A percentile compares a stretch with the other conserved stretches of the same genome.
Conservation (phyloP, 1,140 invertebrate species). For the Cherax quadricarinatus region DNA sequence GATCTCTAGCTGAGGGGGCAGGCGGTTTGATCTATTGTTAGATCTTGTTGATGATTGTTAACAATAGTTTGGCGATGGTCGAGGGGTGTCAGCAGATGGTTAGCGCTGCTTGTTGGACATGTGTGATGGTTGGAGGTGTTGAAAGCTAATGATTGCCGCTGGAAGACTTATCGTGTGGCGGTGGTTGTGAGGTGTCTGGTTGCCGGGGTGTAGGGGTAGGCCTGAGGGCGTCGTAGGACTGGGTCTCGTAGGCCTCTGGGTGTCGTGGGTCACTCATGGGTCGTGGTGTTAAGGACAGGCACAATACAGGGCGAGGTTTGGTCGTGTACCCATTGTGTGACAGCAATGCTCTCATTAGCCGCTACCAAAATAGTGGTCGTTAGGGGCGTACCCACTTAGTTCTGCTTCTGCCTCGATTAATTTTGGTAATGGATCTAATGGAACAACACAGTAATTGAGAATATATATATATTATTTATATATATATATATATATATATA, state of each 20-base stretch:
- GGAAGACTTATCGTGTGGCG: background rate
- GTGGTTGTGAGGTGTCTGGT: background rate
- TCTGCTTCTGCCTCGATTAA: too few species aligned
- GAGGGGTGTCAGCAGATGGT: background rate
- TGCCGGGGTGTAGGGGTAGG: background rate
- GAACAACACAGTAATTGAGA: too few species aligned
- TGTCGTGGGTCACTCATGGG: background rate
- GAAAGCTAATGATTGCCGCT: background rate
- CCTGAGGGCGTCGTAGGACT: too few species aligned
- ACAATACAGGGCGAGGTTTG: background rate
- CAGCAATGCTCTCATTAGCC: background rate
- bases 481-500: too few species aligned
- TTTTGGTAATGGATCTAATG: too few species aligned
- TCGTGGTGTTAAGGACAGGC: background rate
- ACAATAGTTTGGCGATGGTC: background rate
- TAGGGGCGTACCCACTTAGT: background rate
- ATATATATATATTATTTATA: too few species aligned
- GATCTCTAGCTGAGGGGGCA: background rate
- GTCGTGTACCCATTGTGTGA: background rate
- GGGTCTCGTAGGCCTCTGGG: too few species aligned
- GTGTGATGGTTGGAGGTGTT: background rate
- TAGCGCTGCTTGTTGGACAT: background rate
- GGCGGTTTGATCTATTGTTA: background rate
- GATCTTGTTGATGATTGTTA: background rate
- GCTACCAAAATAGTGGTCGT: background rate